These are phyloP conservation scores for Caenorhabditis doughertyi DNA, from an alignment of 2,888 invertebrate species.

Conservation along the genomic window DNA sequence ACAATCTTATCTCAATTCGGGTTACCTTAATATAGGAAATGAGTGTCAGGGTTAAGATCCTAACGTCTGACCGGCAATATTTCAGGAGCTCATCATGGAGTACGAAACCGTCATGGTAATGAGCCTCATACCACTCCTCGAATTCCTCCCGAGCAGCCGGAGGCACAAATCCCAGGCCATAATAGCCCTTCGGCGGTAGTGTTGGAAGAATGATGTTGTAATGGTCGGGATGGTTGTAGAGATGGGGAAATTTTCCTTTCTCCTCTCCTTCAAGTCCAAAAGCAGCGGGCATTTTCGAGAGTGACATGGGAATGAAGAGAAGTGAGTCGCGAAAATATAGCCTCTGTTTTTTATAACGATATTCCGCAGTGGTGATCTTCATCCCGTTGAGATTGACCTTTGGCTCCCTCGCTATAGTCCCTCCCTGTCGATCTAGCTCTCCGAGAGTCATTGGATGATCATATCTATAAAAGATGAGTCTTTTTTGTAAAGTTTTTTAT, in stretches of 20 bases:
- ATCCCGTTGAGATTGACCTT: not conserved
- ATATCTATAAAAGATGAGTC: not conserved
- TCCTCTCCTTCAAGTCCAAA: slow-evolving; percentile 11
- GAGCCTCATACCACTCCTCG: slow-evolving; percentile 20
- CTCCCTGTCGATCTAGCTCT: not conserved
- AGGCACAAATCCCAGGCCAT: not conserved
- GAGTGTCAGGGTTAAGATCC: not conserved
- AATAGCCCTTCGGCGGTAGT: slow-evolving; percentile 11
- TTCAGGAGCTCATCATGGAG: slow-evolving; percentile 12
- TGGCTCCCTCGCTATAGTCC: not conserved
- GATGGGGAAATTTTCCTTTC: slow-evolving; percentile 23
- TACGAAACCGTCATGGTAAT: not conserved
- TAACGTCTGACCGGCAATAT: slow-evolving; percentile 24
- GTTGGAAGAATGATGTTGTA: not conserved
- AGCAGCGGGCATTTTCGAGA: slow-evolving; percentile 7
- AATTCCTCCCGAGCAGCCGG: not conserved
- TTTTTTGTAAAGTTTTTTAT: not conserved
- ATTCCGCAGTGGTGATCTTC: not conserved
- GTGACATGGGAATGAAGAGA: not conserved
- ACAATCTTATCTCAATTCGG: too few relatives aligned
- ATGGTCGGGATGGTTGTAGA: slow-evolving; percentile 14
- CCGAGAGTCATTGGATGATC: not conserved
- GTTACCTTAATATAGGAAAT: too few relatives aligned
- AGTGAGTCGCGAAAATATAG: slow-evolving; percentile 1
- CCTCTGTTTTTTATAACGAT: not conserved